Base-by-base conservation (phyloP, 2,113 vertebrate genomes). In the Thunnus maccoyii region DNA sequence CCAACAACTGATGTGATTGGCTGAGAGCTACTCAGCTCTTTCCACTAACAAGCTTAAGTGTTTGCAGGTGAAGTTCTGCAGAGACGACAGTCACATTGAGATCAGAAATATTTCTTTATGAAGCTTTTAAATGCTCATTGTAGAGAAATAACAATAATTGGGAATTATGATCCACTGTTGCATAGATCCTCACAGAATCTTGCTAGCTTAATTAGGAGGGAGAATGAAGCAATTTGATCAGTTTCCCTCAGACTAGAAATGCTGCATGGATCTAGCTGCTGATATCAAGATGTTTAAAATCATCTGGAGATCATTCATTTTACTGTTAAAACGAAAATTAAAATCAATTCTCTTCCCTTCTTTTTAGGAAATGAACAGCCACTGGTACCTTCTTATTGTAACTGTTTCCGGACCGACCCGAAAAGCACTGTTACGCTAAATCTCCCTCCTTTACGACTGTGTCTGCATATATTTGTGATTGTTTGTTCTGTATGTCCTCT, bases 401-500 rank as follows among this genome's bases (percentile, higher is more conserved):
- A 41, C 2, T 47, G 58, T 56, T 36, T 32, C 2, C 13, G 56
- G 32, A 62, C 32, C 48, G 54, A 82, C 27, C 32, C 30, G 44
- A 74, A 82, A 47, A 68, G n/a, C n/a, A 41, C n/a, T 63, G 51
- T 32, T 36, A 56, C 30, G 48, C 36, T 79, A 55, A 44, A 11
- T 51, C 18, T 41, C 36, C 54, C 41, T 75, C 13, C 51, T 14
- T 58, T 17, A 27, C 2, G 25, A 5, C 50, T 56, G 51, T 51
- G 4, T 20, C 41, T 46, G 63, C 5, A 50, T 25, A 14, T 58
- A 50, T 85, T 52, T 80, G 58, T 54, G 16, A 16, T 20, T 52
- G 51, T 82, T 66, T 80, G 25, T n/a, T 18, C 46, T 20, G 57
- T n/a, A 27, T 65, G 66, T 51, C 54, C 54, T 72, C 22, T 36